phyloP scores from a whole-genome alignment of 2,113 vertebrate genomes.

The Chionomys nivalis region DNA sequence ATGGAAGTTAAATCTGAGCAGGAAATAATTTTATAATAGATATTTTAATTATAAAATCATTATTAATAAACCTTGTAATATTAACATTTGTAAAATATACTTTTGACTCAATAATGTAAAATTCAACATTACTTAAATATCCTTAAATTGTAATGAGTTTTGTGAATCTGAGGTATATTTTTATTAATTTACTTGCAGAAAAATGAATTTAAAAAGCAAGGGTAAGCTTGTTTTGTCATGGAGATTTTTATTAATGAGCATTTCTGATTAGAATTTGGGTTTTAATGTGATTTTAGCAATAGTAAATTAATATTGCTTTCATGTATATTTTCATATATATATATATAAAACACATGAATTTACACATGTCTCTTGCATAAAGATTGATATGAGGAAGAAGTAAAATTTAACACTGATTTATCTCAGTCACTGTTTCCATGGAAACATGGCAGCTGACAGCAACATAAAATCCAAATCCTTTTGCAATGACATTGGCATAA shows the following conservation, averaged over 20 bases:
- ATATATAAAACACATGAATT: not conserved
- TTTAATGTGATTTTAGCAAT: not conserved
- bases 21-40: constrained; percentile 40
- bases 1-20: constrained; percentile 1
- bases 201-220: not conserved
- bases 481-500: constrained; percentile 23
- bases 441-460: constrained; percentile 49
- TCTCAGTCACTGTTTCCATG: constrained; percentile 55
- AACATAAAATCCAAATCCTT: constrained; percentile 39
- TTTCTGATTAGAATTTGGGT: not conserved
- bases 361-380: not conserved
- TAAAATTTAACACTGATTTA: constrained; percentile 35
- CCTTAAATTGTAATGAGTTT: constrained; percentile 21
- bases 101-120: constrained; percentile 10
- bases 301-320: not conserved
- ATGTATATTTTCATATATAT: not conserved
- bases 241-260: not conserved
- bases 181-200: constrained; percentile 21
- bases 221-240: not conserved
- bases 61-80: not conserved
- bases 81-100: not conserved
- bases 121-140: not conserved
- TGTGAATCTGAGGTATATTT: not conserved
- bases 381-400: not conserved
- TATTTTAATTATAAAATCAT: constrained; percentile 3